Percentiles rank a stretch among this genome's conserved stretches.
Evolutionary conservation across 1,140 invertebrate genomes (phyloP).

Genomic region (Saccostrea cuccullata): DNA sequence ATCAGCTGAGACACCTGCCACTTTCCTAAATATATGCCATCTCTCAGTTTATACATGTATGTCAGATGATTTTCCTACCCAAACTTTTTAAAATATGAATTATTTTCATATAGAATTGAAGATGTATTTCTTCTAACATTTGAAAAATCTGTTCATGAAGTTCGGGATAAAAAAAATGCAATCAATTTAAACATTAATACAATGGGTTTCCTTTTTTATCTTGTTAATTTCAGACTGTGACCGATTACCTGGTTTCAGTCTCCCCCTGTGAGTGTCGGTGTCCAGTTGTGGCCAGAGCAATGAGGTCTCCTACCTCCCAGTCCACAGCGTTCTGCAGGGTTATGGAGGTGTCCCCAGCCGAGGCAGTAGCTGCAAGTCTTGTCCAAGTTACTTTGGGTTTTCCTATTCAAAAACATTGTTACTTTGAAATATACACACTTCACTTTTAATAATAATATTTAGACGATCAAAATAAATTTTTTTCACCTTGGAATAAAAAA

Average conservation of each 20-base stretch:
- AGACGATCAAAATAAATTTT: neutral
- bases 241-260: conserved; percentile 61
- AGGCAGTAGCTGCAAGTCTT: conserved; percentile 64
- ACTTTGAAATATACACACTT: neutral
- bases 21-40: conserved; percentile 48
- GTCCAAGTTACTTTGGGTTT: conserved; percentile 71
- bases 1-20: conserved; percentile 65
- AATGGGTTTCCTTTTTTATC: no score
- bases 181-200: no score
- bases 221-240: no score
- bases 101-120: no score
- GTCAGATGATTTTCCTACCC: no score
- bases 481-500: no score
- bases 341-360: conserved; percentile 60
- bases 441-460: neutral
- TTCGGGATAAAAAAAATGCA: no score
- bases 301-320: conserved; percentile 72
- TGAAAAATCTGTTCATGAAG: no score
- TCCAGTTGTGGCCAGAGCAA: conserved; percentile 75
- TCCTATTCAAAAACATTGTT: conserved; percentile 55
- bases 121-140: no score
- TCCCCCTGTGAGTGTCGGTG: conserved; percentile 67
- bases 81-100: no score
- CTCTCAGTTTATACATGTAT: neutral
- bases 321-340: conserved; percentile 63